Evolutionary conservation across 2,888 invertebrate genomes (phyloP).

Genomic region (Chymomyza amoena): DNA sequence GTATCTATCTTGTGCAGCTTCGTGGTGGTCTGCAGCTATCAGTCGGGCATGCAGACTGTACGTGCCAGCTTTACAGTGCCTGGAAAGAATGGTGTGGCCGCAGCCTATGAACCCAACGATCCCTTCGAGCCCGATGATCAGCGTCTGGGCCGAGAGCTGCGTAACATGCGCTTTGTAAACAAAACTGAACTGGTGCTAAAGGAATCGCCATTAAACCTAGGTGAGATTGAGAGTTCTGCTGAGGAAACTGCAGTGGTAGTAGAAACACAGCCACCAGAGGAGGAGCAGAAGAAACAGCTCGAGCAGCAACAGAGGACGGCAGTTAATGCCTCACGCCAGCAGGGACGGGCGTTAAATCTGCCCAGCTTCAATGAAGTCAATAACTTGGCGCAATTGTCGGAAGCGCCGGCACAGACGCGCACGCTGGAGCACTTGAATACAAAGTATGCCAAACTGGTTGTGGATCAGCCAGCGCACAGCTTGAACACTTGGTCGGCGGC

Average conservation of each 20-base stretch:
- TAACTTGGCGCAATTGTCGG: constrained; percentile 29
- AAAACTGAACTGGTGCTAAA: constrained; percentile 76
- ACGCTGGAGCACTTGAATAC: constrained; percentile 51
- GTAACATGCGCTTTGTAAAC: constrained; percentile 77
- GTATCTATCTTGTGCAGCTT: constrained; percentile 80
- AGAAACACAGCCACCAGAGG: constrained; percentile 19
- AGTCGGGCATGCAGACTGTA: constrained; percentile 89
- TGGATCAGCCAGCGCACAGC: constrained; percentile 42
- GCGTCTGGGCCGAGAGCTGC: constrained; percentile 72
- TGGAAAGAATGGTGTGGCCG: constrained; percentile 80
- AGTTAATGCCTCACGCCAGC: constrained; percentile 28
- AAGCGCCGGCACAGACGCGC: constrained; percentile 38
- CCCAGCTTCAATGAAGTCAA: constrained; percentile 49
- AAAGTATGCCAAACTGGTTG: constrained; percentile 73
- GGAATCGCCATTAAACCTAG: constrained; percentile 40
- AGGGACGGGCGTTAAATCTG: constrained; percentile 53
- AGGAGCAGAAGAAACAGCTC: constrained; percentile 26
- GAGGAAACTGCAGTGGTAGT: constrained; percentile 28
- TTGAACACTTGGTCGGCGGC: constrained; percentile 41
- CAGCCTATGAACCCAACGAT: constrained; percentile 67
- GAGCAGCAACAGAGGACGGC: constrained; percentile 9
- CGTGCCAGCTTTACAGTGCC: constrained; percentile 88
- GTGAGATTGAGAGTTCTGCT: constrained; percentile 32
- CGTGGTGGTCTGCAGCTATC: constrained; percentile 88
- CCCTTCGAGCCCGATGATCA: constrained; percentile 71